Conservation (phyloP, 2,113 vertebrate species). For the Lagopus leucura region DNA sequence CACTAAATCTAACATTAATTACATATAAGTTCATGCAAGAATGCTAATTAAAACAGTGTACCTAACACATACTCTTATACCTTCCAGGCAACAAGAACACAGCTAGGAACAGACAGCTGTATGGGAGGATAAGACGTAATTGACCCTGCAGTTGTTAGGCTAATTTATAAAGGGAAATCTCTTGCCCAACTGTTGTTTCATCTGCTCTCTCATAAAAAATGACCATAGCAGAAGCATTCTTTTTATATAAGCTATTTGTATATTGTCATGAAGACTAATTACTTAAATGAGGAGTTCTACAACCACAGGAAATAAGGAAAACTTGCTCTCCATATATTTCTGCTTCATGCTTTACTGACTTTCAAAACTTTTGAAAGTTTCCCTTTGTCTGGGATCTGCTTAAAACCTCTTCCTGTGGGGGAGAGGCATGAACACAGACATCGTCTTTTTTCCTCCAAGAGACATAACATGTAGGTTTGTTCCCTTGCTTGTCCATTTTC, state of each 20-base stretch:
- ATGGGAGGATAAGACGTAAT: conserved; percentile 45
- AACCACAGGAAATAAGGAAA: conserved; percentile 39
- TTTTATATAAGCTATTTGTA: conserved; percentile 22
- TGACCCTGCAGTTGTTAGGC: conserved; percentile 60
- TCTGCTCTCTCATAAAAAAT: not conserved
- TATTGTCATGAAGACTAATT: conserved; percentile 49
- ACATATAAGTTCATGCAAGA: conserved; percentile 34
- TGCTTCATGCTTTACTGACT: conserved; percentile 29
- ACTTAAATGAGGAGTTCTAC: not conserved
- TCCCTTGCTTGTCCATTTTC: conserved; percentile 5
- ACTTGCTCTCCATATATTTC: conserved; percentile 1
- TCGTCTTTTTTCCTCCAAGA: not conserved
- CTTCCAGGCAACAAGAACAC: not conserved
- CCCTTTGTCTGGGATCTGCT: not conserved
- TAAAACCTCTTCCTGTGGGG: not conserved
- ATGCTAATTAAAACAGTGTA: conserved; percentile 52
- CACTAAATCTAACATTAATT: conserved; percentile 48
- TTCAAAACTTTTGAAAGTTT: not conserved
- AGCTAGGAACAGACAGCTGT: conserved; percentile 9
- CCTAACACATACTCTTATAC: not conserved
- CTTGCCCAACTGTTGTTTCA: conserved; percentile 46
- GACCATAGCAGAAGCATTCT: conserved; percentile 5
- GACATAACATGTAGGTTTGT: not conserved
- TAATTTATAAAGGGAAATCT: conserved; percentile 50
- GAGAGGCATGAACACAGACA: not conserved